Percentiles rank a stretch among this genome's conserved stretches.
Conservation (phyloP, 2,888 invertebrate species). For the Drosophila neotestacea region DNA sequence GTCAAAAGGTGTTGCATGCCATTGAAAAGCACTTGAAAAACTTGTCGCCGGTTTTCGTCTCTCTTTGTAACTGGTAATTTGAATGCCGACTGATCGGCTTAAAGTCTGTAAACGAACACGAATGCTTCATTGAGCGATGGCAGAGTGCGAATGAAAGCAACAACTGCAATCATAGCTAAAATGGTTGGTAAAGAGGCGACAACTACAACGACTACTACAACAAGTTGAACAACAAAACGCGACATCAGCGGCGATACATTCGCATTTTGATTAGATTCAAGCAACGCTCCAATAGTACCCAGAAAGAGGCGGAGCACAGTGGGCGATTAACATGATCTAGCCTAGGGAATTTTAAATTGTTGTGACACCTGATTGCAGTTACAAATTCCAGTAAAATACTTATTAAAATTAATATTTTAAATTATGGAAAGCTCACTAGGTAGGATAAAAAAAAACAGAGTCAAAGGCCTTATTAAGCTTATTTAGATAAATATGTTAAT, state of each 20-base stretch:
- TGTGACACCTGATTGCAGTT: too few species aligned
- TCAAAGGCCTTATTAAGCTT: too few species aligned
- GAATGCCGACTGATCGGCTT: conserved; percentile 72
- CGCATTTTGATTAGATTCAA: conserved; percentile 79
- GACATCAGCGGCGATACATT: conserved; percentile 60
- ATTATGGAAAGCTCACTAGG: too few species aligned
- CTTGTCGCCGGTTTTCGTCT: conserved; percentile 52
- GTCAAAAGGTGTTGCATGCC: conserved; percentile 79
- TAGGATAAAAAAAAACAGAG: too few species aligned
- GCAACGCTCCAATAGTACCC: conserved; percentile 70
- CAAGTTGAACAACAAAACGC: conserved; percentile 54
- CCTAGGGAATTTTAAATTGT: too few species aligned
- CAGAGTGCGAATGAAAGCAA: conserved; percentile 66
- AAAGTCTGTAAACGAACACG: conserved; percentile 42
- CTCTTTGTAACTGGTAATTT: conserved; percentile 61
- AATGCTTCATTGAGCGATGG: conserved; percentile 18
- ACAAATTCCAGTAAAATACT: too few species aligned
- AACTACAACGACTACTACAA: conserved; percentile 54
- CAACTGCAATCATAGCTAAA: conserved; percentile 26
- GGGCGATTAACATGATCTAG: too few species aligned
- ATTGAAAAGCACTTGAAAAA: conserved; percentile 72
- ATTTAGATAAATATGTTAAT: too few species aligned
- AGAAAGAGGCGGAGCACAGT: neutral
- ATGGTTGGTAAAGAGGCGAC: conserved; percentile 50
- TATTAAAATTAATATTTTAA: too few species aligned